These are phyloP conservation scores for Imbricaverruca yamaguchii DNA, from an alignment of 2,888 invertebrate species.

Conservation along the genomic window DNA sequence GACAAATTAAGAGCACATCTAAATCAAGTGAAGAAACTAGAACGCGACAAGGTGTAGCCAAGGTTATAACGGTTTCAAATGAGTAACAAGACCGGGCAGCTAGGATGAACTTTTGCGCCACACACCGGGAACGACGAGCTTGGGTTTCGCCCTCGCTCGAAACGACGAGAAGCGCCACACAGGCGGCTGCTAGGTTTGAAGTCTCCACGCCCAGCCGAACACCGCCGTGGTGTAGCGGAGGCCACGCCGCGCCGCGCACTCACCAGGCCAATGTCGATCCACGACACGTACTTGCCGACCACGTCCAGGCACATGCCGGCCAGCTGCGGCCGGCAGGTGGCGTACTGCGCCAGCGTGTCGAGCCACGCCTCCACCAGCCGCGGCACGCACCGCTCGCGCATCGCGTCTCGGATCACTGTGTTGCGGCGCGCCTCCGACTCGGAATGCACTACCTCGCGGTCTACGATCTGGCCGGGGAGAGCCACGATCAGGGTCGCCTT, in stretches of 20 bases:
- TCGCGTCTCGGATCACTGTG: conserved; percentile 48
- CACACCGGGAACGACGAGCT: too few species aligned
- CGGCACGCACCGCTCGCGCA: conserved; percentile 48
- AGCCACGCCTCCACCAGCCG: conserved; percentile 50
- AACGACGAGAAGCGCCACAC: too few species aligned
- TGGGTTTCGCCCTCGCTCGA: too few species aligned
- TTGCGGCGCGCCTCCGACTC: conserved; percentile 45
- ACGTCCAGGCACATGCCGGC: conserved; percentile 45
- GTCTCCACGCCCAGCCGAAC: background rate
- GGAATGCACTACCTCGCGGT: conserved; percentile 45
- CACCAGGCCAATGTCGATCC: conserved; percentile 52
- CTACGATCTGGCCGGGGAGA: conserved; percentile 39
- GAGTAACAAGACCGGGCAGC: too few species aligned
- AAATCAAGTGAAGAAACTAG: too few species aligned
- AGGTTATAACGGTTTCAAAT: too few species aligned
- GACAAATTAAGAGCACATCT: too few species aligned
- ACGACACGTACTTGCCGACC: conserved; percentile 49
- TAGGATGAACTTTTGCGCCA: too few species aligned
- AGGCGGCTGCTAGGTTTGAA: too few species aligned
- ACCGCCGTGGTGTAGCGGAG: background rate
- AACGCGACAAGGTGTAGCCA: too few species aligned
- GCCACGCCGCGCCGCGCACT: background rate
- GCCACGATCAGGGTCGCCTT: too few species aligned
- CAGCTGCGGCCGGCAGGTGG: conserved; percentile 41
- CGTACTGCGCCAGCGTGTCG: conserved; percentile 47